Evolutionary conservation across 2,888 invertebrate genomes (phyloP).

Genomic region (Metopia argyrocephala): DNA sequence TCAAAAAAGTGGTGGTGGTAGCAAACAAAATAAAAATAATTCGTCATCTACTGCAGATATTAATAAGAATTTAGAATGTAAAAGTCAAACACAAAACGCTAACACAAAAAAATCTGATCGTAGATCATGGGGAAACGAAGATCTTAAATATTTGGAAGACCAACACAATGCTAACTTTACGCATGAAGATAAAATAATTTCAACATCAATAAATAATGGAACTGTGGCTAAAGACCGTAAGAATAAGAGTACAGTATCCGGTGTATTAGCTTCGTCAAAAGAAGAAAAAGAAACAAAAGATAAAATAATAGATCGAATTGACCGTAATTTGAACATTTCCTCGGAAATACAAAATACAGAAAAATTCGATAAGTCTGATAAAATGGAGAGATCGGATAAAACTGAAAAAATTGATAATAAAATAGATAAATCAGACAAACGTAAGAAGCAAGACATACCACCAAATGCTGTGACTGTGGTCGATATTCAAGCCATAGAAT

Average conservation of each 20-base stretch:
- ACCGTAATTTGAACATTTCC: slow-evolving; percentile 51
- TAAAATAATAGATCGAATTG: slow-evolving; percentile 60
- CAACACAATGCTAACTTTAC: slow-evolving; percentile 66
- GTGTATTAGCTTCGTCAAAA: slow-evolving; percentile 9
- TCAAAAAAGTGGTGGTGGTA: slow-evolving; percentile 67
- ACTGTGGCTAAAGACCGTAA: slow-evolving; percentile 42
- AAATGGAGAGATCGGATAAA: slow-evolving; percentile 41
- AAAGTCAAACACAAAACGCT: slow-evolving; percentile 61
- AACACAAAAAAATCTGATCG: slow-evolving; percentile 78
- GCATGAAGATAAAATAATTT: slow-evolving; percentile 67
- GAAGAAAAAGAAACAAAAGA: slow-evolving; percentile 63
- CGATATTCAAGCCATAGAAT: slow-evolving; percentile 71
- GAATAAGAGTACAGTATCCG: slow-evolving; percentile 36
- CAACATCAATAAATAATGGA: slow-evolving; percentile 35
- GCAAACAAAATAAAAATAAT: slow-evolving; percentile 72
- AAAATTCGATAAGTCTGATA: slow-evolving; percentile 40
- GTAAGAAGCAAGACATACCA: slow-evolving; percentile 54
- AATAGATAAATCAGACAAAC: slow-evolving; percentile 63
- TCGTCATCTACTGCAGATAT: slow-evolving; percentile 73
- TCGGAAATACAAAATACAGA: slow-evolving; percentile 22
- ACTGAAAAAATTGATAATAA: slow-evolving; percentile 56
- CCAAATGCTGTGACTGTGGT: slow-evolving; percentile 57
- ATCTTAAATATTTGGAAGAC: slow-evolving; percentile 79
- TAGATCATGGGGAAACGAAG: slow-evolving; percentile 85
- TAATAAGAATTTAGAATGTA: slow-evolving; percentile 70